Conservation (phyloP, 2,888 invertebrate species). For the Scaptodrosophila latifasciaeformis region DNA sequence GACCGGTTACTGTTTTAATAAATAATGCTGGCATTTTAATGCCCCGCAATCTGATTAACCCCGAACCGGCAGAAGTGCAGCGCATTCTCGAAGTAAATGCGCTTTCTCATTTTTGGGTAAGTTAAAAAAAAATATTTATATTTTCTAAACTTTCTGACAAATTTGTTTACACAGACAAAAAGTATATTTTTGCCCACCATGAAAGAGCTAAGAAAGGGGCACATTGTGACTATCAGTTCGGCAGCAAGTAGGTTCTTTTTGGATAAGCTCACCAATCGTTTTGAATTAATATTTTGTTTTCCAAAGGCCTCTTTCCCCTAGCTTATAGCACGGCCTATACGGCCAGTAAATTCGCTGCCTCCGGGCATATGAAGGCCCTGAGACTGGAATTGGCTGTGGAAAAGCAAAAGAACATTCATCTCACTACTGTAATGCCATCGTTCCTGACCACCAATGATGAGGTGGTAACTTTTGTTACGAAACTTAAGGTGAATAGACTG, state of each 20-base stretch:
- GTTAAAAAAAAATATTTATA: constrained; percentile 3
- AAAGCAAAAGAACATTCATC: constrained; percentile 46
- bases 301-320: constrained; percentile 35
- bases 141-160: neutral
- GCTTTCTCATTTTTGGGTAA: constrained; percentile 74
- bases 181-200: constrained; percentile 72
- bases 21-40: constrained; percentile 75
- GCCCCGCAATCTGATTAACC: constrained; percentile 34
- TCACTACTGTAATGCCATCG: constrained; percentile 66
- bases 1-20: constrained; percentile 72
- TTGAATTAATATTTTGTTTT: neutral
- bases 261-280: too few species aligned
- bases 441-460: constrained; percentile 66
- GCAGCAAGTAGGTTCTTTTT: constrained; percentile 45
- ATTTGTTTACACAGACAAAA: constrained; percentile 57
- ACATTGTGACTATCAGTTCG: constrained; percentile 73
- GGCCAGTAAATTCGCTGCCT: constrained; percentile 71
- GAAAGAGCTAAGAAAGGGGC: constrained; percentile 68
- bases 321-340: constrained; percentile 56
- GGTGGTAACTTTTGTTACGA: constrained; percentile 16
- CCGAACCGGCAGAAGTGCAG: constrained; percentile 64
- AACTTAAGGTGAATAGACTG: neutral
- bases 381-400: constrained; percentile 60
- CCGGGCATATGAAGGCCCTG: constrained; percentile 66
- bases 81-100: constrained; percentile 74